Conservation (phyloP, 2,113 vertebrate genomes). For the Hipposideros armiger region DNA sequence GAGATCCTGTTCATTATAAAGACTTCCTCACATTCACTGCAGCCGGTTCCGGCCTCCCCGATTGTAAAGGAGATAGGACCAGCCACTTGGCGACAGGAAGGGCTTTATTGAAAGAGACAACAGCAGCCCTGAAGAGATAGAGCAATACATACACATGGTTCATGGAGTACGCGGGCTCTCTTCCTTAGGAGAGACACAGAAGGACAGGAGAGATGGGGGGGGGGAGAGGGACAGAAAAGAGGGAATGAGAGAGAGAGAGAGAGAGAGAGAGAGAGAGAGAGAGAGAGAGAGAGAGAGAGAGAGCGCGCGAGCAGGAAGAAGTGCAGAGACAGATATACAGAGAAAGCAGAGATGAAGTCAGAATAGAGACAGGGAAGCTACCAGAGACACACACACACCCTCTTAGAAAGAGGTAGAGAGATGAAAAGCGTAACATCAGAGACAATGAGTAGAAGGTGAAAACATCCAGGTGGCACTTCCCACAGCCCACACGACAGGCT, state of each 20-base stretch:
- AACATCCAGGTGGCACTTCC: background rate
- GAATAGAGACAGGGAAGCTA: background rate
- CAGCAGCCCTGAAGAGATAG: background rate
- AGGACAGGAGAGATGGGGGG: background rate
- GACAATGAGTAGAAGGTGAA: background rate
- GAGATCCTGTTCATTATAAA: conserved; percentile 87
- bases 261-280: too few species aligned
- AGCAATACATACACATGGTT: background rate
- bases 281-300: background rate
- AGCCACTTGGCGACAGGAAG: conserved; percentile 86
- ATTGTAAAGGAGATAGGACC: conserved; percentile 82
- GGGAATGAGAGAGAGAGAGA: too few species aligned
- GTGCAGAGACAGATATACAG: background rate
- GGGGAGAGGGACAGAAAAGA: too few species aligned
- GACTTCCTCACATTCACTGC: conserved; percentile 89
- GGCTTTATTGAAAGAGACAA: conserved; percentile 82
- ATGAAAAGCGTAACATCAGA: background rate
- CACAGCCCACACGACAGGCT: rapidly evolving
- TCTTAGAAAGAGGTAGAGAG: background rate
- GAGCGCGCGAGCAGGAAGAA: background rate
- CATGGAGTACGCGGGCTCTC: background rate
- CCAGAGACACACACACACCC: background rate
- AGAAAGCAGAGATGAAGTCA: background rate
- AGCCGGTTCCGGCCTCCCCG: conserved; percentile 83
- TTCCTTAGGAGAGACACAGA: background rate